phyloP scores from a whole-genome alignment of 1,140 invertebrate genomes.

The Oreohelix idahoensis region DNA sequence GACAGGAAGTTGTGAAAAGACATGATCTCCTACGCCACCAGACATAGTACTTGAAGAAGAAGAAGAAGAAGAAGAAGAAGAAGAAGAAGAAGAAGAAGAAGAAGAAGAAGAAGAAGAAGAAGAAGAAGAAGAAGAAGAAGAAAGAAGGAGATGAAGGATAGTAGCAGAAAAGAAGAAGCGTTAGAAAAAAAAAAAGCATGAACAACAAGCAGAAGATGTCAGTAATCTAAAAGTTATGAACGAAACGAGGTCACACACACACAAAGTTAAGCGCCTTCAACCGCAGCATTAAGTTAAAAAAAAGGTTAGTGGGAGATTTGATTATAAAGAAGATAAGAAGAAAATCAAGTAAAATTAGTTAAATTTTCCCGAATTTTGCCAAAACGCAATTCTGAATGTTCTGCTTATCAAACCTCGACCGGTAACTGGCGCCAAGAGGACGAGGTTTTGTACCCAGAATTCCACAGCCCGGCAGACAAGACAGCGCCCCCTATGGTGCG shows the following conservation, averaged over 20 bases:
- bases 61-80: neutral
- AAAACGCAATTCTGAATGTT: neutral
- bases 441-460: slow-evolving; percentile 9
- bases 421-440: slow-evolving; percentile 1
- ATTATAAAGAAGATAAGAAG: slow-evolving; percentile 8
- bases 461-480: slow-evolving; percentile 3
- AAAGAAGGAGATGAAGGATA: neutral
- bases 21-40: too few relatives aligned
- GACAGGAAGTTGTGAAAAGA: too few relatives aligned
- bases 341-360: slow-evolving; percentile 34
- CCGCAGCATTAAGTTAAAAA: neutral
- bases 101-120: neutral
- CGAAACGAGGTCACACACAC: neutral
- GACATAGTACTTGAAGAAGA: too few relatives aligned
- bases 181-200: neutral
- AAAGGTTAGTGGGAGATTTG: slow-evolving; percentile 8
- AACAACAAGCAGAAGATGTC: neutral
- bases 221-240: neutral
- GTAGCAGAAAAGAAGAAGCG: neutral
- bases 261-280: neutral
- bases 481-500: slow-evolving; percentile 14
- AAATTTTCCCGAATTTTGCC: slow-evolving; percentile 13
- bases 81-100: neutral
- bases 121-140: neutral
- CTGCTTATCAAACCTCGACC: neutral